These are phyloP conservation scores for Eupithecia insigniata DNA, from an alignment of 2,888 invertebrate species.

Conservation along the genomic window DNA sequence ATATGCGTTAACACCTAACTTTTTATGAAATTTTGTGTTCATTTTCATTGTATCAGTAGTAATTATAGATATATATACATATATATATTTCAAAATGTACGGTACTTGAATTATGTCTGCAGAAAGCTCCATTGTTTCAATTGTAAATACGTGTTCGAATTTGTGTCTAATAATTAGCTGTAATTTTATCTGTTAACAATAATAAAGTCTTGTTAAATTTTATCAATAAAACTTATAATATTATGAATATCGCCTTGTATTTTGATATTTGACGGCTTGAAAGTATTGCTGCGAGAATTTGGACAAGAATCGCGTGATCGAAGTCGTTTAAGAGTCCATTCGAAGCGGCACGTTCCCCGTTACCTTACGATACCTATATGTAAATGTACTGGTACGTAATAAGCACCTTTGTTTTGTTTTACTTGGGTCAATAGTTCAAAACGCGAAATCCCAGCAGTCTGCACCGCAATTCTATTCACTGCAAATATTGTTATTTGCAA, in stretches of 20 bases:
- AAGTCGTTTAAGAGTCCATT: constrained; percentile 66
- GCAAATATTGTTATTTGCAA: constrained; percentile 14
- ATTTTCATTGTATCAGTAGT: too few relatives aligned
- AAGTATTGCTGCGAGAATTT: constrained; percentile 48
- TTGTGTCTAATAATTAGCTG: too few relatives aligned
- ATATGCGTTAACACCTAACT: background rate
- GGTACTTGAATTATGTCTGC: too few relatives aligned
- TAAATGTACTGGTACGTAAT: constrained; percentile 53
- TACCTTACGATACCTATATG: constrained; percentile 43
- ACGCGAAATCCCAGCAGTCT: constrained; percentile 42
- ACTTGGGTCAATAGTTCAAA: constrained; percentile 52
- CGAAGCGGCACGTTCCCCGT: constrained; percentile 57
- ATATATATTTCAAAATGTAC: too few relatives aligned
- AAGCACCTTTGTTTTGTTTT: constrained; percentile 56
- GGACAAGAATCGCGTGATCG: constrained; percentile 70
- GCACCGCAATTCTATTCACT: constrained; percentile 35
- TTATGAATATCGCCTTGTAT: background rate
- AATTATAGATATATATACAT: too few relatives aligned
- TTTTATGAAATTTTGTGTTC: background rate
- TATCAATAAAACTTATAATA: background rate
- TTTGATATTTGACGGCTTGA: constrained; percentile 36
- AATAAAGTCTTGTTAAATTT: background rate
- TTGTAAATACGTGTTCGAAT: too few relatives aligned
- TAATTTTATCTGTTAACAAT: too few relatives aligned
- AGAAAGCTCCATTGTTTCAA: too few relatives aligned